A percentile compares a stretch with the other conserved stretches of the same genome.
These are phyloP conservation scores for Omphaloscelis lunosa DNA, from an alignment of 2,888 invertebrate genomes.

Conservation along the genomic window DNA sequence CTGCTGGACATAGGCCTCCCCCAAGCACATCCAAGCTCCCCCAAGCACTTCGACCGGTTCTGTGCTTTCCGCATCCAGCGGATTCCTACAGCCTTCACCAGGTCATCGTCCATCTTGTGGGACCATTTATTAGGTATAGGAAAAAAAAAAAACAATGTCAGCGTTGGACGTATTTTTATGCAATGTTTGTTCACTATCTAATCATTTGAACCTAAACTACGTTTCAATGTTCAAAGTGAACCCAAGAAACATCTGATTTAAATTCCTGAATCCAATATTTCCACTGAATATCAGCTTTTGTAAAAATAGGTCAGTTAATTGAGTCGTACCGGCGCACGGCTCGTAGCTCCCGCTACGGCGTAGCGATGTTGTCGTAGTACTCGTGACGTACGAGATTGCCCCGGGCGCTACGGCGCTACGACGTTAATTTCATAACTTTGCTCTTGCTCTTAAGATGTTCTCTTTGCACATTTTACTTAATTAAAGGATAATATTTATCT, in stretches of 20 bases:
- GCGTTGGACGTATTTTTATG: too few species aligned
- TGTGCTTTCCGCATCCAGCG: too few species aligned
- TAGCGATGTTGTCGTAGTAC: constrained; percentile 47
- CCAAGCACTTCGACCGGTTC: too few species aligned
- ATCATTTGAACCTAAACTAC: not conserved
- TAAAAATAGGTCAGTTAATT: constrained; percentile 44
- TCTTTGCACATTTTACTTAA: constrained; percentile 26
- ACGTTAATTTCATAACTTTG: constrained; percentile 29
- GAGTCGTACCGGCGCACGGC: constrained; percentile 25
- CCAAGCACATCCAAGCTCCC: too few species aligned
- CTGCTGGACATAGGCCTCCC: too few species aligned
- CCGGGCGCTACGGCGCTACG: constrained; percentile 5
- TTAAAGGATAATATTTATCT: constrained; percentile 26
- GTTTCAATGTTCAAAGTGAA: not conserved
- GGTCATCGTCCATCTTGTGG: too few species aligned
- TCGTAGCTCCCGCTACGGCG: constrained; percentile 26
- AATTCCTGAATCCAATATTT: constrained; percentile 8
- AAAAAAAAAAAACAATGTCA: too few species aligned
- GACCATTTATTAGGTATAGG: too few species aligned
- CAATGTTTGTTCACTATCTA: not conserved
- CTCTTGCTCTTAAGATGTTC: constrained; percentile 26
- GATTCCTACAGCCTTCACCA: too few species aligned
- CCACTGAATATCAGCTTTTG: constrained; percentile 25
- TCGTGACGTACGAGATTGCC: constrained; percentile 35
- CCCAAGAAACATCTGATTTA: not conserved